These are phyloP conservation scores for Stenopsyche tienmushanensis DNA, from an alignment of 1,140 invertebrate species.

Conservation along the genomic window DNA sequence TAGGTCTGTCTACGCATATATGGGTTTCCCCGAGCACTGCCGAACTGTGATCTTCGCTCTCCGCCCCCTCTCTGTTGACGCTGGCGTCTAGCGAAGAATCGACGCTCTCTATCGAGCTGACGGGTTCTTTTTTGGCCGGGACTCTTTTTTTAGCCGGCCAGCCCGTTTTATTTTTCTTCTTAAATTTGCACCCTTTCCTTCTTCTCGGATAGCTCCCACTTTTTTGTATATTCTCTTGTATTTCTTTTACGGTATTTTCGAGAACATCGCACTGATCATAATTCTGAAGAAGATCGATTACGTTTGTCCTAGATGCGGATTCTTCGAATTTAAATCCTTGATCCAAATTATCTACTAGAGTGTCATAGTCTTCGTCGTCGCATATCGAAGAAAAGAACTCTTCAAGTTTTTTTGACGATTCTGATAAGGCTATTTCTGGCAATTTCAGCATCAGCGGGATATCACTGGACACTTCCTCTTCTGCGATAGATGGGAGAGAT, in stretches of 20 bases:
- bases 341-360: slow-evolving; percentile 47
- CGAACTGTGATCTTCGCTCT: neutral
- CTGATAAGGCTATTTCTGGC: slow-evolving; percentile 44
- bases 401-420: slow-evolving; percentile 49
- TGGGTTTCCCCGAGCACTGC: neutral
- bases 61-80: slow-evolving; percentile 21
- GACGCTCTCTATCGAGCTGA: slow-evolving; percentile 42
- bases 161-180: slow-evolving; percentile 56
- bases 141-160: slow-evolving; percentile 54
- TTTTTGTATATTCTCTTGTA: slow-evolving; percentile 42
- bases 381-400: slow-evolving; percentile 53
- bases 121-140: slow-evolving; percentile 44
- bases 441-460: slow-evolving; percentile 47
- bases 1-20: neutral
- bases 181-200: slow-evolving; percentile 48
- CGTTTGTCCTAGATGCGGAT: slow-evolving; percentile 13
- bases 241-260: slow-evolving; percentile 44
- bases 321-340: slow-evolving; percentile 42
- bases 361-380: slow-evolving; percentile 52
- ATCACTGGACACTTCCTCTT: slow-evolving; percentile 52
- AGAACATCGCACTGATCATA: slow-evolving; percentile 31
- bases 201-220: slow-evolving; percentile 17
- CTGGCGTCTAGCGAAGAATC: slow-evolving; percentile 45
- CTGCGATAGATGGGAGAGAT: slow-evolving; percentile 46
- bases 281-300: slow-evolving; percentile 29